phyloP scores from a whole-genome alignment of 2,888 invertebrate species.

The Allacma fusca region DNA sequence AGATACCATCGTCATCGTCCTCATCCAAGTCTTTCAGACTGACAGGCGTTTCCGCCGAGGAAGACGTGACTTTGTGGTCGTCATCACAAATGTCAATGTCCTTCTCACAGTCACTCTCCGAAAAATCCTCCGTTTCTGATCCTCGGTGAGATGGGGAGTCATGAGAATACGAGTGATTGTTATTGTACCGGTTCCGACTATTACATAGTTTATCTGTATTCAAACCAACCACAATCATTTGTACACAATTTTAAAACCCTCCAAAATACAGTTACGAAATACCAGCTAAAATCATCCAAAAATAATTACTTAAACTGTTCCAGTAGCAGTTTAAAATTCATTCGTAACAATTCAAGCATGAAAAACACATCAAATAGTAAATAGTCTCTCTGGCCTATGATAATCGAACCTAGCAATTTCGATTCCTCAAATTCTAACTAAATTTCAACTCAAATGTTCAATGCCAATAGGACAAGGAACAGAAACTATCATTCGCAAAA shows the following conservation, averaged over 20 bases:
- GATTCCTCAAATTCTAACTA: too few relatives aligned
- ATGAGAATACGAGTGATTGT: conserved; percentile 46
- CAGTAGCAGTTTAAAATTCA: too few relatives aligned
- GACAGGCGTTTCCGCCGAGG: conserved; percentile 60
- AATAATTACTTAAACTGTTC: too few relatives aligned
- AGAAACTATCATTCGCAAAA: too few relatives aligned
- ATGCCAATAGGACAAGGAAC: too few relatives aligned
- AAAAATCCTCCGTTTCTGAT: conserved; percentile 59
- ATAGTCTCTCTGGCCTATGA: too few relatives aligned
- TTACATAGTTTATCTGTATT: conserved; percentile 34
- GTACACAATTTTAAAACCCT: background rate
- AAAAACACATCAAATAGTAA: too few relatives aligned
- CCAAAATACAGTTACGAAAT: too few relatives aligned
- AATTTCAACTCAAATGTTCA: too few relatives aligned
- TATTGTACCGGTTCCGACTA: conserved; percentile 44
- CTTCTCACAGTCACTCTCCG: conserved; percentile 61
- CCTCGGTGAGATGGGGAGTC: conserved; percentile 53
- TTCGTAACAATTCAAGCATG: too few relatives aligned
- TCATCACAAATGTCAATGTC: conserved; percentile 62
- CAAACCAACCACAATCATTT: background rate
- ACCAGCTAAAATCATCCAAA: too few relatives aligned
- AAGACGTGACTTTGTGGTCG: conserved; percentile 59
- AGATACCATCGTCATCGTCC: conserved; percentile 58
- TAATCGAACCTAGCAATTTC: too few relatives aligned
- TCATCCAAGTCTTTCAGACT: conserved; percentile 59